phyloP scores from a whole-genome alignment of 2,888 invertebrate genomes.

The Drosophila emarginata region DNA sequence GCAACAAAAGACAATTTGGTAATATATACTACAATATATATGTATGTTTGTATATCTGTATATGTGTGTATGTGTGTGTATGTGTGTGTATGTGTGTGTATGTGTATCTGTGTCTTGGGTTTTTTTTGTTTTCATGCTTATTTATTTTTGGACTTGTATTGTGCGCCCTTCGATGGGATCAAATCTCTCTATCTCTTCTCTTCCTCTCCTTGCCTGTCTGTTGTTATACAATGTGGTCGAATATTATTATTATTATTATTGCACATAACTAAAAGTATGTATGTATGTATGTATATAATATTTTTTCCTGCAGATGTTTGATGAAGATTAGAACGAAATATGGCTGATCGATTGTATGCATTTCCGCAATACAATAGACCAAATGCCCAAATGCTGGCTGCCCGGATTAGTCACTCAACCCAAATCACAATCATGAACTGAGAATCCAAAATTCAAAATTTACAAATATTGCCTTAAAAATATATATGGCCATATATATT shows the following conservation, averaged over 20 bases:
- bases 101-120: background rate
- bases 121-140: background rate
- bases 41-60: too few species aligned
- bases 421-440: background rate
- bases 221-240: constrained; percentile 50
- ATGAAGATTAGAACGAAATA: constrained; percentile 40
- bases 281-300: background rate
- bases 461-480: background rate
- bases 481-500: too few species aligned
- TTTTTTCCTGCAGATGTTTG: constrained; percentile 57
- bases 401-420: constrained; percentile 23
- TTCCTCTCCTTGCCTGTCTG: constrained; percentile 6
- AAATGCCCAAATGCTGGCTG: background rate
- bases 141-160: constrained; percentile 15
- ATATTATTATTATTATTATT: constrained; percentile 53
- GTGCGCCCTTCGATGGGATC: constrained; percentile 23
- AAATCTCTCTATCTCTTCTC: constrained; percentile 19
- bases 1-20: constrained; percentile 35
- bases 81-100: background rate
- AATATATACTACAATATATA: background rate
- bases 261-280: constrained; percentile 30
- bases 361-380: constrained; percentile 23
- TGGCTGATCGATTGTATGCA: constrained; percentile 19
- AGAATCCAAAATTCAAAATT: background rate
- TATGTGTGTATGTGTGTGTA: background rate